Evolutionary conservation across 2,797 vertebrate genomes (phyloP).

Genomic region (Myotis pilosus): DNA sequence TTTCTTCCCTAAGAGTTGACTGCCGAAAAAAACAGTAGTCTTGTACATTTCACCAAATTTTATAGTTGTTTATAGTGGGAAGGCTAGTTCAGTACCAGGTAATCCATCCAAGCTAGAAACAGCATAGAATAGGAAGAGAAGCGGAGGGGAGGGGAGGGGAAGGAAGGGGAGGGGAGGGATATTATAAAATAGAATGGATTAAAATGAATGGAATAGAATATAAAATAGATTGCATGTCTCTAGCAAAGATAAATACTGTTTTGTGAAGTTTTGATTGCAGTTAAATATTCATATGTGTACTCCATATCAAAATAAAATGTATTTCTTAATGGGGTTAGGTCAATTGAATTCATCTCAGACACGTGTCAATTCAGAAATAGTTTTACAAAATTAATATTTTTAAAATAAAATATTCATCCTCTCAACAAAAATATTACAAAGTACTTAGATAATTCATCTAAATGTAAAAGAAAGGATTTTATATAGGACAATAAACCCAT

Average conservation of each 20-base stretch:
- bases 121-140: background rate
- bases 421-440: slow-evolving; percentile 4
- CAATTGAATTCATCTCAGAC: background rate
- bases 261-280: background rate
- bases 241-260: background rate
- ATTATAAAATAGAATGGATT: background rate
- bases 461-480: background rate
- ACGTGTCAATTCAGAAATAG: background rate
- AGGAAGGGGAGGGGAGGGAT: too few relatives aligned
- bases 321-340: background rate
- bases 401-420: background rate
- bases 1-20: background rate
- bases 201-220: background rate
- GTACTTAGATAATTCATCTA: background rate
- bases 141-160: background rate
- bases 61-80: background rate
- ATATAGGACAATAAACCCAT: background rate
- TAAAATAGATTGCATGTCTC: background rate
- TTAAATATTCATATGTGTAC: slow-evolving; percentile 8
- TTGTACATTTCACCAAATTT: background rate
- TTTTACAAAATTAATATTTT: background rate
- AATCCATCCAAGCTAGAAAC: background rate
- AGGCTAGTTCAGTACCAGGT: background rate
- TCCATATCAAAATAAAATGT: background rate
- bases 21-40: background rate